Base-by-base conservation (phyloP, 2,113 vertebrate species). In the Scomber scombrus region DNA sequence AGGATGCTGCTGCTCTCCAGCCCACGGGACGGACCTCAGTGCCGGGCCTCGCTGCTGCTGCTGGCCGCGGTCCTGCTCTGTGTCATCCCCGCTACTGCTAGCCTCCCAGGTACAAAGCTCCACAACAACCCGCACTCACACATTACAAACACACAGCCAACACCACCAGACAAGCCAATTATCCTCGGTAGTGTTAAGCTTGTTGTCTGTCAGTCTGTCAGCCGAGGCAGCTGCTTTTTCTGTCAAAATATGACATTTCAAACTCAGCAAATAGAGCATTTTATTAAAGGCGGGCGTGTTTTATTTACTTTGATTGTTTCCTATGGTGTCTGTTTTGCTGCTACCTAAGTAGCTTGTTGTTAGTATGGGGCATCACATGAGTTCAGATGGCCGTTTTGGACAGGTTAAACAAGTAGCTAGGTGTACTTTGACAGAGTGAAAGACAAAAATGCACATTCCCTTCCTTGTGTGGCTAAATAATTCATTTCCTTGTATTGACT, bases 1-100 rank as follows among this genome's bases (percentile, higher is more conserved):
- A 91, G 77, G 88, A 93, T 92, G 93, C 88, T 86, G 89, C 85
- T 66, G 79, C 87, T 85, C 43, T 78, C 66, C 47, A 78, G 85
- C 58, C 88, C 78, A 80, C 58, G 63, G 76, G 83, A 11, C 72
- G 87, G 65, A 61, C 79, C 49, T 45, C 83, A n/a, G 75, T 73
- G 56, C 78, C 85, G 86, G 88, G 89, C 93, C 85, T 88, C 85
- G 56, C 58, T 73, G 80, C 79, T 73, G 79, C 76, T 85, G 57
- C 84, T 82, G 54, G 46, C 74, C 75, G 82, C 75, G 40, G 65
- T 85, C 5, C 68, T 92, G 57, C 82, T 91, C 15, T 81, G 75
- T 11, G 52, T 71, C 45, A 14, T 62, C 63, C 26, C 84, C 3
- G 71, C 75, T 78, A 50, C 75, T 16, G 66, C 70, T 1, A 83